Conservation (phyloP, 2,888 invertebrate genomes). For the Coleophora deauratella region DNA sequence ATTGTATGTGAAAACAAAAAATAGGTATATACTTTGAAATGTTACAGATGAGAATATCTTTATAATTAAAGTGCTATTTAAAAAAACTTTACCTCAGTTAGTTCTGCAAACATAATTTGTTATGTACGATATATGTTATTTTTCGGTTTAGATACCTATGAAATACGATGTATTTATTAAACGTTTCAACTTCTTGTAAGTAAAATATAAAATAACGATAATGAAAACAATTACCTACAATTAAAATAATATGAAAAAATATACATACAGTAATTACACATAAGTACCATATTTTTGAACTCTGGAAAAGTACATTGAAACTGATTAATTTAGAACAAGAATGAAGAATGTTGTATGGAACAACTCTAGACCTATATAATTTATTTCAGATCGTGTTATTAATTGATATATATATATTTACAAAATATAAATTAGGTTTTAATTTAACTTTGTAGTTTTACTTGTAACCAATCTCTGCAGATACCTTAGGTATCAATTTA, state of each 20-base stretch:
- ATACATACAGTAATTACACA: not conserved
- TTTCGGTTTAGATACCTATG: too few relatives aligned
- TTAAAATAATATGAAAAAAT: not conserved
- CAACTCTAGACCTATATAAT: slow-evolving; percentile 33
- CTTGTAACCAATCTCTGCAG: slow-evolving; percentile 2
- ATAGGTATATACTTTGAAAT: slow-evolving; percentile 37
- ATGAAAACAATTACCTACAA: not conserved
- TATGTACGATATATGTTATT: slow-evolving; percentile 52
- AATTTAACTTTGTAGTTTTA: slow-evolving; percentile 27
- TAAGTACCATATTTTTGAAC: not conserved
- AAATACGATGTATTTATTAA: too few relatives aligned
- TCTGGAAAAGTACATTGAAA: slow-evolving; percentile 5
- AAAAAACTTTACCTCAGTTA: slow-evolving; percentile 70
- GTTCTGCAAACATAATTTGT: slow-evolving; percentile 58
- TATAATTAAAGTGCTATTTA: slow-evolving; percentile 57
- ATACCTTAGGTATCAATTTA: too few relatives aligned
- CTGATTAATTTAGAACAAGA: slow-evolving; percentile 10
- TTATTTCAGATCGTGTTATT: slow-evolving; percentile 36
- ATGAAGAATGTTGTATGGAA: slow-evolving; percentile 28
- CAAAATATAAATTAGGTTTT: slow-evolving; percentile 44
- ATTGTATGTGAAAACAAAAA: slow-evolving; percentile 29
- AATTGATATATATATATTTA: slow-evolving; percentile 38
- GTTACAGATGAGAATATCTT: slow-evolving; percentile 41
- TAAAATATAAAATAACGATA: slow-evolving; percentile 13
- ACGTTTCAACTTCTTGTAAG: slow-evolving; percentile 22